Evolutionary conservation across 2,797 vertebrate genomes (phyloP).

Genomic region (Bovichtus diacanthus): DNA sequence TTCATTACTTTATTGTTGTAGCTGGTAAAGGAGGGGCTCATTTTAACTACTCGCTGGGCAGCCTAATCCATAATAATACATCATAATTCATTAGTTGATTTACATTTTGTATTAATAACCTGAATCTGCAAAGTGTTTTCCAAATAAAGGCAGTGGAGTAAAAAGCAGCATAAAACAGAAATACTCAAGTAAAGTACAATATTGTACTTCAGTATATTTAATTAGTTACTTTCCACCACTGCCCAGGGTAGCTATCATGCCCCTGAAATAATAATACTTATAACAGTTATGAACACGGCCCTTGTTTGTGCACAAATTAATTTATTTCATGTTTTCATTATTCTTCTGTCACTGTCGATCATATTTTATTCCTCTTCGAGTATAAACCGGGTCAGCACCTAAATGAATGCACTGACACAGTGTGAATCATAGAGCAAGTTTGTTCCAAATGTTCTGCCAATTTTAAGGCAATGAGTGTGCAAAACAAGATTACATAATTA

Average conservation of each 20-base stretch:
- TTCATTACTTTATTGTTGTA: too few species aligned
- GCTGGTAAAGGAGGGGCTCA: too few species aligned
- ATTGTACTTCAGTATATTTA: background rate
- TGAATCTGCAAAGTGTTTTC: background rate
- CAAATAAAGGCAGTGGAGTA: background rate
- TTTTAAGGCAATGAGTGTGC: background rate
- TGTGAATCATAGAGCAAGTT: background rate
- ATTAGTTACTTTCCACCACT: background rate
- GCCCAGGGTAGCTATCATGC: background rate
- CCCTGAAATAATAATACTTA: background rate
- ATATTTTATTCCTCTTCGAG: background rate
- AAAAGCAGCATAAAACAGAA: background rate
- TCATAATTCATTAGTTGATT: background rate
- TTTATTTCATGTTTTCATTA: background rate
- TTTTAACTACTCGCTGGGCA: background rate
- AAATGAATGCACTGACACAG: background rate
- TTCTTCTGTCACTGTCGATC: background rate
- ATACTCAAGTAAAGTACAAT: background rate
- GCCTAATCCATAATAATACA: background rate
- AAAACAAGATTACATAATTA: constrained; percentile 34
- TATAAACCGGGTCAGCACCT: background rate
- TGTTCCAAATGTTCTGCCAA: background rate
- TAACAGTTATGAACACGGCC: background rate
- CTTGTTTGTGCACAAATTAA: background rate
- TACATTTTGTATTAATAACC: background rate